These are phyloP conservation scores for Helicoverpa assulta DNA, from an alignment of 2,888 invertebrate genomes.

Conservation along the genomic window DNA sequence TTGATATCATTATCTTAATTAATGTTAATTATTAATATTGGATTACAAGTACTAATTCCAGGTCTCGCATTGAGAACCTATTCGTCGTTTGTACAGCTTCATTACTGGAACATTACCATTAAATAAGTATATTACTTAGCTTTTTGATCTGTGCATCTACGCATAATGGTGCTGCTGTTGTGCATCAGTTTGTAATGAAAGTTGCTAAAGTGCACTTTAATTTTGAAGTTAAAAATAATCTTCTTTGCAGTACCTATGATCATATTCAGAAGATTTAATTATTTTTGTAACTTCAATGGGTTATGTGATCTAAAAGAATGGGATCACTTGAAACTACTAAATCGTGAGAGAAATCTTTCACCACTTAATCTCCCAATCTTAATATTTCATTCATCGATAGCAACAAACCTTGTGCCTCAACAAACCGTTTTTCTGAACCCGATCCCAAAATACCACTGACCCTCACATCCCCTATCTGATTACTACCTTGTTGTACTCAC, in stretches of 20 bases:
- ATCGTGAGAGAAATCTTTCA: background rate
- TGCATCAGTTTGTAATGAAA: too few species aligned
- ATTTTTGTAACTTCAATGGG: background rate
- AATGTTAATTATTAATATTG: slow-evolving; percentile 23
- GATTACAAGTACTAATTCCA: slow-evolving; percentile 9
- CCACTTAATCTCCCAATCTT: background rate
- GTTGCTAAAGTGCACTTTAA: too few species aligned
- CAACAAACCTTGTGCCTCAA: slow-evolving; percentile 38
- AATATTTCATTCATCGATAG: slow-evolving; percentile 34
- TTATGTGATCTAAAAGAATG: too few species aligned
- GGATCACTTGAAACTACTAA: background rate
- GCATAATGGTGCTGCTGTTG: too few species aligned
- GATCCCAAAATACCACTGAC: slow-evolving; percentile 52
- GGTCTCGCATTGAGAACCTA: background rate
- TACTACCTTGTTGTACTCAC: background rate
- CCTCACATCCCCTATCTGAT: slow-evolving; percentile 1
- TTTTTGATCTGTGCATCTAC: background rate
- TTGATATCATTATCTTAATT: slow-evolving; percentile 10
- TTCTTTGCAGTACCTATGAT: too few species aligned
- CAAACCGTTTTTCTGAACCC: slow-evolving; percentile 31
- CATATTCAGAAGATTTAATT: too few species aligned
- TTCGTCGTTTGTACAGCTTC: background rate
- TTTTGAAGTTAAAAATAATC: too few species aligned
- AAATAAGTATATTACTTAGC: background rate
- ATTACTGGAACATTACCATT: slow-evolving; percentile 1